Conservation (phyloP, 2,797 vertebrate species). For the Vireo griseus region DNA sequence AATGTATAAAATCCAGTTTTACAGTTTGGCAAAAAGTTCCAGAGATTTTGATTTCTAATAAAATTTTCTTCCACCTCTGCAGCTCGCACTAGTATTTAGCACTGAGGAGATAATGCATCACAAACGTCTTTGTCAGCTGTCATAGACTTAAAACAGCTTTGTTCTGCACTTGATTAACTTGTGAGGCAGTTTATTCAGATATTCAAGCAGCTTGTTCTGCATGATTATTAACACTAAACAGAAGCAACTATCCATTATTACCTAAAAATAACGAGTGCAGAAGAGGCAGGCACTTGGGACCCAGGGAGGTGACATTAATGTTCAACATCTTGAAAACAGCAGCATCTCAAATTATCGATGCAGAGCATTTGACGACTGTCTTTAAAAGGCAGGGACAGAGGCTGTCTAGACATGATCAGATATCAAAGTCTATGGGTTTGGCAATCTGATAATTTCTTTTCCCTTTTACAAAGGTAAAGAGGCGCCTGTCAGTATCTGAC, state of each 20-base stretch:
- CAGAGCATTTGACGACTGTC: slow-evolving; percentile 58
- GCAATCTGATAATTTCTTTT: slow-evolving; percentile 76
- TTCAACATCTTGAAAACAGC: slow-evolving; percentile 74
- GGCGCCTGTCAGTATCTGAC: slow-evolving; percentile 72
- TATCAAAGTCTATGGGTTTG: slow-evolving; percentile 69
- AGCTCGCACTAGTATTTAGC: background rate
- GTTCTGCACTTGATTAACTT: slow-evolving; percentile 35
- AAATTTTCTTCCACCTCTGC: background rate
- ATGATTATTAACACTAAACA: slow-evolving; percentile 51
- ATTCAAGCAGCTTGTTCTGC: slow-evolving; percentile 1
- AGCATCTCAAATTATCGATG: slow-evolving; percentile 74
- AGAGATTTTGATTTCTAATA: slow-evolving; percentile 5
- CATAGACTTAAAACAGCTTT: background rate
- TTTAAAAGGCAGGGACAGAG: slow-evolving; percentile 64
- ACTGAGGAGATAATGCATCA: background rate
- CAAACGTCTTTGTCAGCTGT: background rate
- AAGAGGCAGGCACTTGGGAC: slow-evolving; percentile 31
- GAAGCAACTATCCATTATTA: slow-evolving; percentile 18
- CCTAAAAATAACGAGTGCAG: slow-evolving; percentile 26
- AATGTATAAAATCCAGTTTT: slow-evolving; percentile 36
- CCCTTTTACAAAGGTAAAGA: slow-evolving; percentile 62
- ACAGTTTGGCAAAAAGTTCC: background rate
- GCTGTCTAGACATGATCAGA: slow-evolving; percentile 75
- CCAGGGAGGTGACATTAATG: slow-evolving; percentile 64
- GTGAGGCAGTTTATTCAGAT: slow-evolving; percentile 9